Evolutionary conservation across 2,888 invertebrate genomes (phyloP), one percentile per base, ranked within the genome.

Genomic region (Nebria brevicollis): DNA sequence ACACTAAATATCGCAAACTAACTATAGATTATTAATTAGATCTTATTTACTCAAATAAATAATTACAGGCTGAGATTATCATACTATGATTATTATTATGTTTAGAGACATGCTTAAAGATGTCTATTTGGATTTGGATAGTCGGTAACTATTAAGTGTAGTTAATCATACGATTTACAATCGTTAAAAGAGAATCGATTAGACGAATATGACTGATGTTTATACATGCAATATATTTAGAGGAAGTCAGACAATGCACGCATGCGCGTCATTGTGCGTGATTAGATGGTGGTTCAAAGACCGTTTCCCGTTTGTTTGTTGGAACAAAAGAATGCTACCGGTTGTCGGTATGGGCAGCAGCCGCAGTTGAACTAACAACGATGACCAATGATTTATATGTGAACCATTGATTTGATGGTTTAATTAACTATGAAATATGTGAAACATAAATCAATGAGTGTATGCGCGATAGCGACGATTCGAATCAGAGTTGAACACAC

Each of bases 351-450:
- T 20, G 64, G 34, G 70, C 54, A n/a, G 77, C 34, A 54, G 72
- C 13, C 54, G 75, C n/a, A 42, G 15, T 25, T n/a, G 34, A 64
- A 25, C 66, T n/a, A 41, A 66, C 64, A 54, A 54, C 66, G 15
- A 66, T 66, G 42, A 26, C 64, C 54, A 75, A 68, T 80, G 79
- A 80, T 80, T 80, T 80, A 80, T 70, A 75, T 42, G 70, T 41
- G 75, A 80, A 75, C 79, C 79, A 80, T 75, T 80, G 79, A 80
- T 80, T 80, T 80, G 79, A 80, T 75, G 79, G 79, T 75, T 80
- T 80, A 80, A 80, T 80, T 80, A 80, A 80, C 79, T 80, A 80
- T 80, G 79, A 80, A 80, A 80, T 80, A 80, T 80, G 75, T 75
- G 65, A 68, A 75, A 64, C 79, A 80, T 80, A 80, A 80, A 80